phyloP scores from a whole-genome alignment of 2,797 vertebrate genomes.

The Neosilurus hyrtlii region DNA sequence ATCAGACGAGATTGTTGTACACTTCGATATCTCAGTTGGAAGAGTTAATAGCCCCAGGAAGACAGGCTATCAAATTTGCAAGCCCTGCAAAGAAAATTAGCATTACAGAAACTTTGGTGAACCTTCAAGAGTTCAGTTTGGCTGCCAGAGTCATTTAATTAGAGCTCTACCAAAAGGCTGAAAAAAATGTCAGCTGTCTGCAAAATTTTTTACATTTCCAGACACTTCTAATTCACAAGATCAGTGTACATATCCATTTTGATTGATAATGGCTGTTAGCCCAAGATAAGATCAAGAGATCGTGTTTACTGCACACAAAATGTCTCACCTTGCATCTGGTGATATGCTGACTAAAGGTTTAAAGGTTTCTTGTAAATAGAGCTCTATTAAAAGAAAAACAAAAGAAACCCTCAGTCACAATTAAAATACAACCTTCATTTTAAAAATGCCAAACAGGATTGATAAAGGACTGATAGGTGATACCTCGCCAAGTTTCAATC shows the following conservation, averaged over 20 bases:
- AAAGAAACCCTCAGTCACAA: not conserved
- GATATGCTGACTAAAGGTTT: constrained; percentile 97
- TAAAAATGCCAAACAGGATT: not conserved
- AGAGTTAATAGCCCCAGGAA: no score
- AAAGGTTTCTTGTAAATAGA: constrained; percentile 98
- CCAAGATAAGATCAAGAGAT: not conserved
- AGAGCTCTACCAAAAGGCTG: not conserved
- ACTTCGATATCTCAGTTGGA: no score
- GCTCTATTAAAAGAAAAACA: constrained; percentile 72
- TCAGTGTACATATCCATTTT: not conserved
- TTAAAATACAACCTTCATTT: not conserved
- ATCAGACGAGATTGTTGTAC: no score
- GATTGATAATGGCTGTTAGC: not conserved
- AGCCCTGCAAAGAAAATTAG: not conserved
- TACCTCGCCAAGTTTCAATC: constrained; percentile 96
- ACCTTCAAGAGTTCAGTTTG: not conserved
- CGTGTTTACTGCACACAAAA: not conserved
- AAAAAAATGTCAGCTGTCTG: not conserved
- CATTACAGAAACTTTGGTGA: not conserved
- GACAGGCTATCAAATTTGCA: no score
- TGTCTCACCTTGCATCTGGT: constrained; percentile 87
- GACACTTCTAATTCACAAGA: not conserved
- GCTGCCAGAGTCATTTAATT: not conserved
- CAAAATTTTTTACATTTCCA: not conserved
- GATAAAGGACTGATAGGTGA: not conserved